A percentile compares a stretch with the other conserved stretches of the same genome.
These are phyloP conservation scores for Myanophis thanlyinensis DNA, from an alignment of 2,113 vertebrate genomes.

Conservation along the genomic window DNA sequence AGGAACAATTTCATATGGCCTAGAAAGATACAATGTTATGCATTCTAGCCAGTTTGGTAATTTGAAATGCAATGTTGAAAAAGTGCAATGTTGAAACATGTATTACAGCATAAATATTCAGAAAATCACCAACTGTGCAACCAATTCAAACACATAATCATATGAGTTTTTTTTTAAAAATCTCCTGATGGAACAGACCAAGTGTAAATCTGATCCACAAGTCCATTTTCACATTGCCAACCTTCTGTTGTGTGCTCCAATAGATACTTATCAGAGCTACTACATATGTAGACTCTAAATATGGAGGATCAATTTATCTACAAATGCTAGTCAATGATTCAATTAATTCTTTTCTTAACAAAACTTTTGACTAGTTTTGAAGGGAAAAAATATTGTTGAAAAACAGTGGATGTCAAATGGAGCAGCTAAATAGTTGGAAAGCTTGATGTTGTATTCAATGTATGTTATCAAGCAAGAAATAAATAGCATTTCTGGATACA, in stretches of 20 bases:
- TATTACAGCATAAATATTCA: neutral
- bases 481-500: neutral
- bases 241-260: neutral
- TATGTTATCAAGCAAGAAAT: neutral
- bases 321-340: neutral
- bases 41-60: neutral
- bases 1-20: neutral
- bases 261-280: neutral
- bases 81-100: neutral
- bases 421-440: neutral
- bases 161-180: neutral
- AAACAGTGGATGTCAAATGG: neutral
- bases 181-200: neutral
- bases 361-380: neutral
- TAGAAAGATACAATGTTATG: neutral
- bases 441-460: neutral
- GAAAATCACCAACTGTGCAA: neutral
- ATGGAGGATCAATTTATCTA: neutral
- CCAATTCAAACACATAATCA: neutral
- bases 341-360: neutral
- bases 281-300: neutral
- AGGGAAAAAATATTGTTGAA: too few relatives aligned
- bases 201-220: neutral
- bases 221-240: neutral
- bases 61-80: neutral